These are phyloP conservation scores for Theocolax elegans DNA, from an alignment of 1,140 invertebrate genomes.

Conservation along the genomic window DNA sequence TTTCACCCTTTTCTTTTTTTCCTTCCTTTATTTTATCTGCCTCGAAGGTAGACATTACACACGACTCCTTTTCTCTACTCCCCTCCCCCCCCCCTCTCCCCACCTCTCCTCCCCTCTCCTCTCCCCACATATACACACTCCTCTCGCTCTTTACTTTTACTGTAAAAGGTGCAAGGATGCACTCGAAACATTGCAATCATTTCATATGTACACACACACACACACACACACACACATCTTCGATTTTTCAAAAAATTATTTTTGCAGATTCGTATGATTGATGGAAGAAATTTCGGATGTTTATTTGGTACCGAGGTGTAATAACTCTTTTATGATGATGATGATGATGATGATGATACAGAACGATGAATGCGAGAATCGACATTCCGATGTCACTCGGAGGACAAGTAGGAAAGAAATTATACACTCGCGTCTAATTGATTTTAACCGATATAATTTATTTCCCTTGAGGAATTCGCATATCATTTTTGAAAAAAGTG, in stretches of 20 bases:
- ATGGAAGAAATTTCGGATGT: background rate
- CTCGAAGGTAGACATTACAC: slow-evolving; percentile 32
- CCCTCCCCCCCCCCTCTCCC: no score
- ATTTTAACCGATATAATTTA: slow-evolving; percentile 12
- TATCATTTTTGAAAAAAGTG: no score
- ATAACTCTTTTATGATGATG: slow-evolving; percentile 26
- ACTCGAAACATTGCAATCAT: slow-evolving; percentile 22
- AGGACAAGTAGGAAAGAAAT: no score
- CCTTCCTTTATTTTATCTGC: slow-evolving; percentile 23
- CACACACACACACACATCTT: no score
- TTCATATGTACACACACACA: no score
- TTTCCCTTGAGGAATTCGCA: no score
- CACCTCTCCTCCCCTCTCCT: no score
- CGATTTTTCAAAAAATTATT: slow-evolving; percentile 15
- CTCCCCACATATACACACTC: no score
- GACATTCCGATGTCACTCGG: background rate
- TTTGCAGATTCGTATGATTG: background rate
- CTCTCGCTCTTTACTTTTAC: no score
- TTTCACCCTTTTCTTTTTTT: slow-evolving; percentile 11
- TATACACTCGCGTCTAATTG: no score
- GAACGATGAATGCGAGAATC: background rate
- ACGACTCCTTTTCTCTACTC: no score
- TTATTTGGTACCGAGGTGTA: background rate
- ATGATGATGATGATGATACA: no score
- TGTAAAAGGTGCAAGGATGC: slow-evolving; percentile 22